These are phyloP conservation scores for Lycaon pictus DNA, from an alignment of 2,113 vertebrate species.

Conservation along the genomic window DNA sequence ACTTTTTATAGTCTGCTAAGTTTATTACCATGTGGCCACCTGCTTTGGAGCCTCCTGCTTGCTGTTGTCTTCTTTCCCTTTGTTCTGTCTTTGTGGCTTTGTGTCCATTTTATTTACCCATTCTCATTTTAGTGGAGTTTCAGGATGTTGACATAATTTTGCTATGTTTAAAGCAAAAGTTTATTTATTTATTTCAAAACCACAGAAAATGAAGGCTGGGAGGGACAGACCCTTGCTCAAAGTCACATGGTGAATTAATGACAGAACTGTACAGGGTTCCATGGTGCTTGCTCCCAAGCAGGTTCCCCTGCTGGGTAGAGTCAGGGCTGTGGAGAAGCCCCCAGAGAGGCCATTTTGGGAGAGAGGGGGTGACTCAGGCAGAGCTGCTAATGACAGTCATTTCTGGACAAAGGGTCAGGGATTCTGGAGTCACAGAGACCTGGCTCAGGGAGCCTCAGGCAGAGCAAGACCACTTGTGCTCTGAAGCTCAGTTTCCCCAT, in stretches of 20 bases:
- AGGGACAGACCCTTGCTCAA: not conserved
- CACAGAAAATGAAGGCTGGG: not conserved
- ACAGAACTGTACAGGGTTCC: not conserved
- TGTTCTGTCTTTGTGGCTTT: not conserved
- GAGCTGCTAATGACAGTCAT: not conserved
- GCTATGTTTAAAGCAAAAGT: not conserved
- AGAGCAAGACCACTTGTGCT: not conserved
- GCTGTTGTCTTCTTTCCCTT: not conserved
- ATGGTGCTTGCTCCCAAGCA: not conserved
- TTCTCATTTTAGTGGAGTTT: not conserved
- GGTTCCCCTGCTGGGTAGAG: not conserved
- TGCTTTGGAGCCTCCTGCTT: not conserved
- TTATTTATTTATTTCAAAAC: conserved; percentile 35
- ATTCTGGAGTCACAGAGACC: not conserved
- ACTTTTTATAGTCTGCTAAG: not conserved
- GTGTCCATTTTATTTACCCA: not conserved
- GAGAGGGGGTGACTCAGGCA: not conserved
- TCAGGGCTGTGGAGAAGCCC: not conserved
- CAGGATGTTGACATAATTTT: not conserved
- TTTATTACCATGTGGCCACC: not conserved
- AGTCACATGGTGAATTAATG: not conserved
- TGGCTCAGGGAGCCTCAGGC: not conserved
- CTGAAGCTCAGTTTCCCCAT: not conserved
- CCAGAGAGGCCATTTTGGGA: not conserved
- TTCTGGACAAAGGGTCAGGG: not conserved